Base-by-base conservation (phyloP, 2,113 vertebrate species). In the Artemisiospiza belli region DNA sequence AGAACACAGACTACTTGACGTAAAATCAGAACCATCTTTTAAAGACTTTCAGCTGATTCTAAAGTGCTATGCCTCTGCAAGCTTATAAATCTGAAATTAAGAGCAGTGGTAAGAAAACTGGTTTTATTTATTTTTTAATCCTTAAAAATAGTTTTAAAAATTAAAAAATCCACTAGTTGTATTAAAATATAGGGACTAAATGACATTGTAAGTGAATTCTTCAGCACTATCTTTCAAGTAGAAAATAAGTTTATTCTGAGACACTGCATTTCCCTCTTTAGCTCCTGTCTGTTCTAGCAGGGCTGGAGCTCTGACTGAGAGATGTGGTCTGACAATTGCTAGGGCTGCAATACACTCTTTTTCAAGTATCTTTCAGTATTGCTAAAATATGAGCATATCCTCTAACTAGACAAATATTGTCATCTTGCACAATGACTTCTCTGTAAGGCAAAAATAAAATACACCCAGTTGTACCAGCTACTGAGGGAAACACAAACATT, bases 321-420 rank as follows among this genome's bases (percentile, higher is more conserved):
- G 64, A 95, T 92, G 35, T 51, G 57, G 39, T 69, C 43, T 95
- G 95, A 95, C 94, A 96, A 90, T 73, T 83, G 62, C 89, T 95
- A 39, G 84, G 81, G 33, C 75, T 83, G 63, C 74, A 85, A 51
- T 93, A 88, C 57, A 54, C 47, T 52, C 63, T 69, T 87, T 87
- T 82, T 16, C 66, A 72, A 82, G 66, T 54, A 91, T 75, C 92
- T 81, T 96, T 95, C 76, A 61, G 83, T 78, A 78, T 67, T 0
- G 1, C 75, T 92, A 89, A 92, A 87, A 82, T 59, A 78, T 19
- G n/a, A 92, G 11, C 52, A 80, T 90, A n/a, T 88, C 51, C 33
- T 88, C 46, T 55, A 87, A 73, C 70, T 61, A 63, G 20, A 63
- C 46, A 86, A 66, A 86, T 83, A 57, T 35, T 94, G 46, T 87